These are phyloP conservation scores for Drosophila aldrichi DNA, from an alignment of 2,888 invertebrate species.

Conservation along the genomic window DNA sequence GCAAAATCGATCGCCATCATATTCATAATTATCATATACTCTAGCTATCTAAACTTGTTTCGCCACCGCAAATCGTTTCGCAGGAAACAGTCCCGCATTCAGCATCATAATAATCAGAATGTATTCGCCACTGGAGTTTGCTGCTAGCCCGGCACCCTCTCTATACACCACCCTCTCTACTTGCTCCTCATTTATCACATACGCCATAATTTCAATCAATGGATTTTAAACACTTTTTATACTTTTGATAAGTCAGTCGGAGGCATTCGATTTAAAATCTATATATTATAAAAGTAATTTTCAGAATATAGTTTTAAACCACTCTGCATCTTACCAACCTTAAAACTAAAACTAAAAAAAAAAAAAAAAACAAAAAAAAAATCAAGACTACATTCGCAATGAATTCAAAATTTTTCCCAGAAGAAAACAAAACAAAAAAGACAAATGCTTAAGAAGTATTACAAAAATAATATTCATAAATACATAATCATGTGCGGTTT, in stretches of 20 bases:
- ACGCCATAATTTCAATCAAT: conserved; percentile 58
- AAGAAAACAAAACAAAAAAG: conserved; percentile 64
- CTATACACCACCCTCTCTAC: neutral
- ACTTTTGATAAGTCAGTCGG: conserved; percentile 80
- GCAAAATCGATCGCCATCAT: conserved; percentile 44
- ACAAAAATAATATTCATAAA: conserved; percentile 61
- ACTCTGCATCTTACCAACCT: conserved; percentile 32
- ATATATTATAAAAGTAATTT: conserved; percentile 54
- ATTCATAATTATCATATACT: conserved; percentile 82
- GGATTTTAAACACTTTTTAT: conserved; percentile 82
- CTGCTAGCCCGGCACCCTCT: conserved; percentile 48
- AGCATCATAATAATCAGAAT: conserved; percentile 25
- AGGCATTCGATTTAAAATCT: conserved; percentile 82
- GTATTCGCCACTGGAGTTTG: conserved; percentile 44
- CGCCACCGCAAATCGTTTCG: conserved; percentile 85
- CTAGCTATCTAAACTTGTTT: conserved; percentile 84
- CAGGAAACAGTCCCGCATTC: conserved; percentile 79
- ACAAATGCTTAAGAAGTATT: conserved; percentile 79
- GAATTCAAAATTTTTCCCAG: conserved; percentile 72
- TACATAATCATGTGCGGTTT: conserved; percentile 75
- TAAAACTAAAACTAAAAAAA: conserved; percentile 15
- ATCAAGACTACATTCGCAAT: conserved; percentile 76
- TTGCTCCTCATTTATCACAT: conserved; percentile 29
- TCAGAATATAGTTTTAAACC: conserved; percentile 75
- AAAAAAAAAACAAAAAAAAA: conserved; percentile 5